phyloP scores from a whole-genome alignment of 2,797 vertebrate species.

The Semotilus atromaculatus region DNA sequence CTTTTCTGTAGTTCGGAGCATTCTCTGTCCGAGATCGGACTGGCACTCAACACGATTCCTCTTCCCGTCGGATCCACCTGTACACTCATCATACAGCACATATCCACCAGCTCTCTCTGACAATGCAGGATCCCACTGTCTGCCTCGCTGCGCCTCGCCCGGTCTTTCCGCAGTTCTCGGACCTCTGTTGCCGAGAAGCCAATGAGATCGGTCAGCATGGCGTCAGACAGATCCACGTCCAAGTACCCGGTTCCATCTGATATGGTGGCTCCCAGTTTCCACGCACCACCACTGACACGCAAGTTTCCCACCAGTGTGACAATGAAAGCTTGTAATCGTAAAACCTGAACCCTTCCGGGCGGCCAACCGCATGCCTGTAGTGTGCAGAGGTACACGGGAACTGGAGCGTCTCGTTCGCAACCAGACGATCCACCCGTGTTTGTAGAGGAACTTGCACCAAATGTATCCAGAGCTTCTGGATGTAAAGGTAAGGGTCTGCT shows the following conservation, averaged over 20 bases:
- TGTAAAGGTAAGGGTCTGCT: not conserved
- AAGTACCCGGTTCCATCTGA: conserved; percentile 92
- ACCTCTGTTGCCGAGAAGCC: conserved; percentile 91
- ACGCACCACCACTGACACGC: conserved; percentile 78
- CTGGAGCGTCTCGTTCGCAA: conserved; percentile 68
- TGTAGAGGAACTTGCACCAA: not conserved
- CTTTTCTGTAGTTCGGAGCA: conserved; percentile 68
- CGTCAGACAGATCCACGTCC: conserved; percentile 87
- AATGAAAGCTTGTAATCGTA: conserved; percentile 91
- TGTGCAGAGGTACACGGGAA: conserved; percentile 87
- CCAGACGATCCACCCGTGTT: not conserved
- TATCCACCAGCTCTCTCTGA: conserved; percentile 91
- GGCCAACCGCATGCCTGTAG: conserved; percentile 71
- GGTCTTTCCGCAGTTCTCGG: conserved; percentile 83
- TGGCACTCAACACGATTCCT: conserved; percentile 79
- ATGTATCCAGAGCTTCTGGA: conserved; percentile 38
- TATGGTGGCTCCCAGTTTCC: conserved; percentile 87
- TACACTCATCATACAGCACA: conserved; percentile 93
- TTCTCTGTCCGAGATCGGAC: conserved; percentile 75
- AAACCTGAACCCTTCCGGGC: conserved; percentile 62
- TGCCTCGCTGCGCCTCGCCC: conserved; percentile 76
- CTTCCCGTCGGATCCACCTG: conserved; percentile 76
- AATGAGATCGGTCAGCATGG: conserved; percentile 86
- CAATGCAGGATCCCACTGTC: conserved; percentile 87
- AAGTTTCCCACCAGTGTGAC: conserved; percentile 93